phyloP scores from a whole-genome alignment of 2,888 invertebrate genomes.

The Tinea pellionella region DNA sequence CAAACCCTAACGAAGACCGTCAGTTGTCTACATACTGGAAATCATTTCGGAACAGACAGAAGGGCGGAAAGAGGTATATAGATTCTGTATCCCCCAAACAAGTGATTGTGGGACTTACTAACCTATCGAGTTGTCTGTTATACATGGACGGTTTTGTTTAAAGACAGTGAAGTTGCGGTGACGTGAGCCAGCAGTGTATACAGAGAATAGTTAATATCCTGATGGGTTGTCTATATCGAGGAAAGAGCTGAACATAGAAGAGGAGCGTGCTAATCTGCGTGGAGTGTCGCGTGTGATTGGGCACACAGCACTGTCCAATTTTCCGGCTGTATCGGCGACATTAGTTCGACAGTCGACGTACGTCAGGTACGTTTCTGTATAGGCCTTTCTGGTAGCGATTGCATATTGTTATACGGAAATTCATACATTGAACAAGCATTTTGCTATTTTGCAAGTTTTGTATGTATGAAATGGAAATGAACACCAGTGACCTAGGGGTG shows the following conservation, averaged over 20 bases:
- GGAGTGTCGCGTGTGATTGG: conserved; percentile 67
- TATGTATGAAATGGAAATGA: no score
- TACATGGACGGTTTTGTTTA: not conserved
- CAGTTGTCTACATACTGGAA: conserved; percentile 4
- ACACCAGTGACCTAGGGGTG: no score
- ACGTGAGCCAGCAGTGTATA: not conserved
- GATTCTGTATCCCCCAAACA: conserved; percentile 21
- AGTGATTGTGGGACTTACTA: not conserved
- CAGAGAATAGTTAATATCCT: not conserved
- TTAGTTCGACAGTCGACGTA: conserved; percentile 42
- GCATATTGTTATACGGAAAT: not conserved
- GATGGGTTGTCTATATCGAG: not conserved
- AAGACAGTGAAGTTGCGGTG: not conserved
- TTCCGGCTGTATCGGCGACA: conserved; percentile 47
- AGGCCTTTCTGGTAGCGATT: not conserved
- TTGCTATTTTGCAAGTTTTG: no score
- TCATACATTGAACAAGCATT: not conserved
- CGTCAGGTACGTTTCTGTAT: conserved; percentile 17
- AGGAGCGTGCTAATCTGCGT: conserved; percentile 63
- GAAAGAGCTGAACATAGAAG: conserved; percentile 35
- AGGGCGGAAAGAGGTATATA: conserved; percentile 39
- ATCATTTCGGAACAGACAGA: conserved; percentile 45
- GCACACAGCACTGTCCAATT: conserved; percentile 57
- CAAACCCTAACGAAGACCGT: not conserved
- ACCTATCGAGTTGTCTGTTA: not conserved